Base-by-base conservation (phyloP, 2,113 vertebrate genomes). In the Nycticryphes semicollaris region DNA sequence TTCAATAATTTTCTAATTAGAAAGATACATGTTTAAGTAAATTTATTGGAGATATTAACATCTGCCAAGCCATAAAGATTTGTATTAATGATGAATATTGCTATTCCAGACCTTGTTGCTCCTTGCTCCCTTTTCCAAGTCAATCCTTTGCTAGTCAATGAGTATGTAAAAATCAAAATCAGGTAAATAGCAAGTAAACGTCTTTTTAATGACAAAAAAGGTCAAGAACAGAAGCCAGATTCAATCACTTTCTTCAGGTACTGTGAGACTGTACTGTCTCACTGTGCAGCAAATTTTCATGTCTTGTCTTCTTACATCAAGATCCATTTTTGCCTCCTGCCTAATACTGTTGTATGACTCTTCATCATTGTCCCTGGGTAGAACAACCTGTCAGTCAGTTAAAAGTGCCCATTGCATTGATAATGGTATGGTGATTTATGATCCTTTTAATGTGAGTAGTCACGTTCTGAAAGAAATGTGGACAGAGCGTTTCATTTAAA, bases 361-460 rank as follows among this genome's bases (percentile, higher is more conserved):
- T 81, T 89, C 33, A 28, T 93, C 77, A 56, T 48, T 91, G 77
- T 91, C 45, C 69, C 66, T 51, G 53, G 33, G 13, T 78, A 82
- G 62, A 91, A 82, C 48, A 84, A 73, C 43, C 15, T 79, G 33
- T 79, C 81, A 84, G 68, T 86, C 64, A 89, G 43, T 16, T 89
- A 72, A 60, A 93, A 92, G 51, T 56, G 60, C 39, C 79, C 39
- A 45, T 18, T 84, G 48, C 68, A 84, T 62, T 62, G 64, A 35
- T 74, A 91, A 92, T 86, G 81, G 5, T 35, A 48, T 50, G 43
- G 3, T 86, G 73, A 96, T 95, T 84, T 95, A 90, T 90, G 51
- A 56, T 63, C 39, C 35, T 88, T 77, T 33, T 83, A 89, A 89
- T 72, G 41, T 54, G 21, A 77, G n/a, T 33, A 66, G 50, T 93